Base-by-base conservation (phyloP, 1,140 invertebrate genomes). In the Zaprionus lachaisei region DNA sequence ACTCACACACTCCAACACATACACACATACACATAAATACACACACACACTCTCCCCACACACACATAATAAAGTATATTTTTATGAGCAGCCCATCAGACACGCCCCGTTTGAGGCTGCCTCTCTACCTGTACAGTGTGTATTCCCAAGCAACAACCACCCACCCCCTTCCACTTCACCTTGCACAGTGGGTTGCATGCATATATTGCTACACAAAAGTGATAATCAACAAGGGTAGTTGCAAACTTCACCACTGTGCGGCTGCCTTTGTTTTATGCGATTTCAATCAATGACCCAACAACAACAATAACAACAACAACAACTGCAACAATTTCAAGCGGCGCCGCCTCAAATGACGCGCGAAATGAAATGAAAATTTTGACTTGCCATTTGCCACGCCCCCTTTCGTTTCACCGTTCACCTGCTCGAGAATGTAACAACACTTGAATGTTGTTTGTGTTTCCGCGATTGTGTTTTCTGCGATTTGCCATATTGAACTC, bases 261-360 rank as follows among this genome's bases (percentile, higher is more conserved):
- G 37, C 58, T 69, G 56, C 69, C 67, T 72, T 77, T 86, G 72
- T 87, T 86, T 83, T 87, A 87, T 89, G 83, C 84, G 83, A 83
- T 86, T 86, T 86, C 83, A 87, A 86, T 86, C 83, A 89, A 70
- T 75, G 68, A 47, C 60, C 51, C 49, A 68, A 55, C 47, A 77
- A 80, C 77, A 79, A 71, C 56, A 74, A 41, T 56, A 74, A 47
- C 34, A 51, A 56, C 54, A 69, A 28, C 54, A 70, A 63, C 34
- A 57, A 56, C 61, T 77, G 80, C 84, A 86, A 89, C 84, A 78
- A 86, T 86, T 89, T 79, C 22, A 70, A 89, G 68, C 73, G 83
- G 83, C 83, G 83, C 84, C 83, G 84, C 83, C 83, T 86, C 84
- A 86, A 86, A 86, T 89, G 83, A 89, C 83, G 83, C 83, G 84